phyloP scores from a whole-genome alignment of 2,888 invertebrate genomes.

The Scaeva pyrastri region DNA sequence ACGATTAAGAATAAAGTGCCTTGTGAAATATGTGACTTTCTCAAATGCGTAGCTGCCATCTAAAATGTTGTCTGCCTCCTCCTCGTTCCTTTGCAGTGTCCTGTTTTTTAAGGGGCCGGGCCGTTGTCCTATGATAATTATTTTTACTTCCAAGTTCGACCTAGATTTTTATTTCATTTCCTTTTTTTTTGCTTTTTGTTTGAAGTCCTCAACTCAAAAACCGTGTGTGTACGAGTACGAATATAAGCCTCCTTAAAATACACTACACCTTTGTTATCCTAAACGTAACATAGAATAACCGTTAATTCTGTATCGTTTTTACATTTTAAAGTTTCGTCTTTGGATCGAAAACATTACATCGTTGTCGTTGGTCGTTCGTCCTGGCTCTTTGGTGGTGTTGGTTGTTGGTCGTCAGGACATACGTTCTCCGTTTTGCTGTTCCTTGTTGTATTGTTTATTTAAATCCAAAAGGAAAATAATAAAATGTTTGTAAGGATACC shows the following conservation, averaged over 20 bases:
- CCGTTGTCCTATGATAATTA: conserved; percentile 58
- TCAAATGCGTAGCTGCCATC: conserved; percentile 61
- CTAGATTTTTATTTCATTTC: conserved; percentile 48
- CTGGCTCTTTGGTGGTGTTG: too few species aligned
- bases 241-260: conserved; percentile 16
- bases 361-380: too few species aligned
- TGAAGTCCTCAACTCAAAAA: neutral
- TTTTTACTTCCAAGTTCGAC: conserved; percentile 65
- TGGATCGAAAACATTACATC: conserved; percentile 39
- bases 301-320: conserved; percentile 39
- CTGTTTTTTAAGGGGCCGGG: conserved; percentile 12
- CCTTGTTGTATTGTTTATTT: conserved; percentile 53
- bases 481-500: conserved; percentile 42
- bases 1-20: conserved; percentile 65
- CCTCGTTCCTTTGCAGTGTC: neutral
- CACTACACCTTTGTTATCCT: conserved; percentile 43
- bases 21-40: conserved; percentile 66
- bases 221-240: conserved; percentile 13
- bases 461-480: conserved; percentile 62
- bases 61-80: conserved; percentile 23
- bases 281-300: neutral
- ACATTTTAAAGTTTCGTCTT: conserved; percentile 41
- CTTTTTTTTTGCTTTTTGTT: neutral
- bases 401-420: neutral
- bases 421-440: conserved; percentile 26